Conservation (phyloP, 2,797 vertebrate genomes). For the Lithobates pipiens region DNA sequence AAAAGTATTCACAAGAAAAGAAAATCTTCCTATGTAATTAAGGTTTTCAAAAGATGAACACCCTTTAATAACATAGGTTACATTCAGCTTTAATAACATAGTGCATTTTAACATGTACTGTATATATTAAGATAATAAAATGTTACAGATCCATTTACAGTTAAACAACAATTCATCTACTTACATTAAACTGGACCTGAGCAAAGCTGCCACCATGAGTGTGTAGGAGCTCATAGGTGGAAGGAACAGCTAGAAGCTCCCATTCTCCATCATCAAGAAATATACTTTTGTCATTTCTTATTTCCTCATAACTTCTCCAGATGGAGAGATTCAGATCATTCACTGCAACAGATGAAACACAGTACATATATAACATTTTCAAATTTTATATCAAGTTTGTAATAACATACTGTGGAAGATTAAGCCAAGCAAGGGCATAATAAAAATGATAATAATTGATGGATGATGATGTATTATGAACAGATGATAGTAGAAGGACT, state of each 20-base stretch:
- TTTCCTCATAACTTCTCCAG: conserved; percentile 79
- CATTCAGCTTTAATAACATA: too few species aligned
- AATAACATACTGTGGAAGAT: not conserved
- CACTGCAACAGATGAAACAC: conserved; percentile 71
- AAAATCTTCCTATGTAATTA: too few species aligned
- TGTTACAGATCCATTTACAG: too few species aligned
- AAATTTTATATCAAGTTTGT: not conserved
- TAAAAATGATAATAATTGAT: not conserved
- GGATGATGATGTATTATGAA: not conserved
- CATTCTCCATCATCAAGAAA: conserved; percentile 87
- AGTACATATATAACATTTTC: not conserved
- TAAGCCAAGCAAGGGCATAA: not conserved
- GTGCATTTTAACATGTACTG: too few species aligned
- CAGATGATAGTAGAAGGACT: too few species aligned
- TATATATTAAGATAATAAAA: too few species aligned
- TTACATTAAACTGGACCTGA: conserved; percentile 86
- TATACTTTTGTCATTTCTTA: conserved; percentile 76
- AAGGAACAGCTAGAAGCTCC: conserved; percentile 85
- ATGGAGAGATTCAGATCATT: conserved; percentile 84
- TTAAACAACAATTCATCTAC: conserved; percentile 55
- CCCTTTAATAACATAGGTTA: too few species aligned
- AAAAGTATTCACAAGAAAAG: too few species aligned
- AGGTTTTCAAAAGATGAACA: too few species aligned
- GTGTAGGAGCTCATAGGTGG: conserved; percentile 75
- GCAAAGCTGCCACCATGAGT: conserved; percentile 78